Evolutionary conservation across 2,113 vertebrate species (phyloP).

Genomic region (Anguilla japonica): DNA sequence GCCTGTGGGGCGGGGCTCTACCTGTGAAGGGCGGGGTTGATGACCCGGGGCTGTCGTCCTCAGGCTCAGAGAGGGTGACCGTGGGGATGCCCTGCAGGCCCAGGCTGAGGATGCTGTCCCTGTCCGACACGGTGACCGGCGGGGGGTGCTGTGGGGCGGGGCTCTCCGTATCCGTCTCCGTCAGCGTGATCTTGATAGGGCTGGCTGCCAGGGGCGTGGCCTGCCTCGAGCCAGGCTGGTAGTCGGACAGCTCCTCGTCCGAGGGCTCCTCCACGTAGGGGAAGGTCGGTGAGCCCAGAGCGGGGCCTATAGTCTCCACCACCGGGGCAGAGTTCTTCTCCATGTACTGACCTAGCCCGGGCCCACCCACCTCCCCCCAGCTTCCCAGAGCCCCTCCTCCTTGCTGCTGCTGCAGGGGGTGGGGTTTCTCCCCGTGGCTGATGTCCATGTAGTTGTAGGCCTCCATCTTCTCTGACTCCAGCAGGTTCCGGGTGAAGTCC

Average conservation of each 20-base stretch:
- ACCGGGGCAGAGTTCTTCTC: not conserved
- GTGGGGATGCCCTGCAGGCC: conserved; percentile 84
- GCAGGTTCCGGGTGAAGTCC: conserved; percentile 77
- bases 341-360: conserved; percentile 35
- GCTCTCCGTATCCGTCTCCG: conserved; percentile 48
- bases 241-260: conserved; percentile 74
- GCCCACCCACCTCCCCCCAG: conserved; percentile 17
- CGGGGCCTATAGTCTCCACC: conserved; percentile 61
- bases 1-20: conserved; percentile 83
- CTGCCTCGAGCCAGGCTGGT: conserved; percentile 68
- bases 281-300: conserved; percentile 66
- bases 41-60: conserved; percentile 73
- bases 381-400: conserved; percentile 50
- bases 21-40: not conserved
- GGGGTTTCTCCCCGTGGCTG: conserved; percentile 76
- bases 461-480: conserved; percentile 80
- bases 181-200: conserved; percentile 86
- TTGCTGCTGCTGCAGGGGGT: conserved; percentile 20
- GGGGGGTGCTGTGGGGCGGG: conserved; percentile 31
- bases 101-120: conserved; percentile 77
- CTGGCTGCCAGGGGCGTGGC: conserved; percentile 63
- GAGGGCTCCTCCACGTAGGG: conserved; percentile 77
- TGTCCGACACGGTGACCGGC: conserved; percentile 50
- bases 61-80: conserved; percentile 89
- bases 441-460: conserved; percentile 95